Conservation (phyloP, 2,797 vertebrate genomes). For the Enoplosus armatus region DNA sequence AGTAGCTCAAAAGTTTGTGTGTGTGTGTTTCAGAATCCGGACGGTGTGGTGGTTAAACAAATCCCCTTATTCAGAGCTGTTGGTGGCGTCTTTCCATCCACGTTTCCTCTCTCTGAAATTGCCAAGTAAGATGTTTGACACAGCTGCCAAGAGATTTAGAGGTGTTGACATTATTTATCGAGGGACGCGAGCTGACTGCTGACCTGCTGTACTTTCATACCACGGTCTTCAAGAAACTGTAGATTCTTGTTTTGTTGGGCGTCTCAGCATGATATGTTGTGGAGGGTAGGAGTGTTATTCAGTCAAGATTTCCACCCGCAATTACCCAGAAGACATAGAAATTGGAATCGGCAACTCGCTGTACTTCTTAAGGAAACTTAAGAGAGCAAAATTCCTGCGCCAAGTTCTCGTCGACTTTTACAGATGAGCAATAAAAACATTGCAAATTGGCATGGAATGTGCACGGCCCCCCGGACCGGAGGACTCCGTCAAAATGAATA, state of each 20-base stretch:
- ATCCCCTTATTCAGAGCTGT: slow-evolving; percentile 32
- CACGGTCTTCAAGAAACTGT: fast-evolving
- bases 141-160: neutral
- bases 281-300: neutral
- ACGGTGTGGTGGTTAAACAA: slow-evolving; percentile 77
- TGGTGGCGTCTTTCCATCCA: slow-evolving; percentile 58
- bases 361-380: too few species aligned
- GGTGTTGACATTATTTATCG: neutral
- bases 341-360: neutral
- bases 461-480: too few species aligned
- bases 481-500: too few species aligned
- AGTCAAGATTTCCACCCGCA: neutral
- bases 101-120: slow-evolving; percentile 67
- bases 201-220: neutral
- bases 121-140: slow-evolving; percentile 72
- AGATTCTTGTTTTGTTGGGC: neutral
- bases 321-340: neutral
- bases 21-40: slow-evolving; percentile 75
- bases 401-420: too few species aligned
- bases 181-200: too few species aligned
- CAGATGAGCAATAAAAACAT: too few species aligned
- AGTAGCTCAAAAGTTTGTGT: neutral
- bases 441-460: too few species aligned
- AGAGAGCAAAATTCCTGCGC: too few species aligned
- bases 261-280: neutral